phyloP scores from a whole-genome alignment of 1,140 invertebrate species.

The Drosophila nigrodunni region DNA sequence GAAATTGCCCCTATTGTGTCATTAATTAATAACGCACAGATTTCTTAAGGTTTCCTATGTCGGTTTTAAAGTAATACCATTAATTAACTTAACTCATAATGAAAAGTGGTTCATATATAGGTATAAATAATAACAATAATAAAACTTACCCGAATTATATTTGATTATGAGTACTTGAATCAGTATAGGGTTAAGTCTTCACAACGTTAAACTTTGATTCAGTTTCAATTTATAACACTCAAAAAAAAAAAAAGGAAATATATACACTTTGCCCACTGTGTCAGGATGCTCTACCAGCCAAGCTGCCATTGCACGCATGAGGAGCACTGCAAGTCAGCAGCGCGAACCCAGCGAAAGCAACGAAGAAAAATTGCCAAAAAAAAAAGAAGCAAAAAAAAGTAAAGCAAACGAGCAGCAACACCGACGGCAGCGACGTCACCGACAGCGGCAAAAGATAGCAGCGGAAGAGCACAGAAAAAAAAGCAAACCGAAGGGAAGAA shows the following conservation, averaged over 20 bases:
- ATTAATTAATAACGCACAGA: not conserved
- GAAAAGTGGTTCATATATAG: no score
- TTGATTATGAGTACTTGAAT: no score
- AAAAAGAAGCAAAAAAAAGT: constrained; percentile 27
- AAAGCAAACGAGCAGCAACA: constrained; percentile 40
- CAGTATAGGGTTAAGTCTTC: no score
- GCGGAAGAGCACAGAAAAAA: constrained; percentile 36
- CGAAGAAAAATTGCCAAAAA: constrained; percentile 77
- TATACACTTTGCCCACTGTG: constrained; percentile 3
- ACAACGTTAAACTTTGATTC: no score
- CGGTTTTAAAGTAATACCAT: no score
- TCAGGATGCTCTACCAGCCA: not conserved
- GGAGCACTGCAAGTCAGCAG: constrained; percentile 78
- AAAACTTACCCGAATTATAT: no score
- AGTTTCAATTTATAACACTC: not conserved
- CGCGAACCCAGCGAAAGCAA: constrained; percentile 52
- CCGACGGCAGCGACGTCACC: constrained; percentile 28
- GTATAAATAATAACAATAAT: no score
- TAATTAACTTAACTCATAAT: no score
- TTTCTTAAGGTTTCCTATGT: not conserved
- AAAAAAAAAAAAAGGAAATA: not conserved
- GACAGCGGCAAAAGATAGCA: constrained; percentile 58
- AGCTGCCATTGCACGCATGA: constrained; percentile 67
- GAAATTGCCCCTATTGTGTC: not conserved
- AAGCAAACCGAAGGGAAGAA: constrained; percentile 15